Conservation (phyloP, 2,888 invertebrate genomes). For the Drosophila anomelani region DNA sequence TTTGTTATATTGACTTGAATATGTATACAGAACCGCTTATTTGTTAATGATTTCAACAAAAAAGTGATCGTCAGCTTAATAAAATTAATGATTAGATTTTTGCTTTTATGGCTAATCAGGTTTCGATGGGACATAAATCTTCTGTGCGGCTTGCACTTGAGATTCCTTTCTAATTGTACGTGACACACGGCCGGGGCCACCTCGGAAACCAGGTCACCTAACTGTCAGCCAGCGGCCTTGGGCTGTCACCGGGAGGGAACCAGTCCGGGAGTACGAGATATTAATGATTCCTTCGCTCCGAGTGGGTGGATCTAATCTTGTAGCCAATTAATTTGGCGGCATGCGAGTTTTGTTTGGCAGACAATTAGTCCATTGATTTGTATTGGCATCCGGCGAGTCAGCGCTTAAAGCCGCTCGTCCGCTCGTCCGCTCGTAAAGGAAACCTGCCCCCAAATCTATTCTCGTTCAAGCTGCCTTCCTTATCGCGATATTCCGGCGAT, state of each 20-base stretch:
- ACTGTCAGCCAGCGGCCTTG: slow-evolving; percentile 57
- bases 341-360: slow-evolving; percentile 6
- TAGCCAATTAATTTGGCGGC: slow-evolving; percentile 36
- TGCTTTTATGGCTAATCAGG: slow-evolving; percentile 66
- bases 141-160: slow-evolving; percentile 58
- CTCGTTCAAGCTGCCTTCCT: slow-evolving; percentile 18
- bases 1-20: slow-evolving; percentile 59
- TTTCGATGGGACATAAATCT: slow-evolving; percentile 67
- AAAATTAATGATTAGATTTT: slow-evolving; percentile 74
- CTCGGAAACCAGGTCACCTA: slow-evolving; percentile 64
- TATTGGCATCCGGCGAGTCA: neutral
- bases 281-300: slow-evolving; percentile 14
- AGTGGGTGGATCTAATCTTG: slow-evolving; percentile 47
- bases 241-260: slow-evolving; percentile 27
- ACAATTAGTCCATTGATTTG: slow-evolving; percentile 27
- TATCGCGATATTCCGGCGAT: slow-evolving; percentile 16
- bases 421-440: slow-evolving; percentile 2
- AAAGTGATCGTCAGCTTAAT: slow-evolving; percentile 75
- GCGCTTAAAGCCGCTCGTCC: too few species aligned
- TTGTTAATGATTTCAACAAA: slow-evolving; percentile 78
- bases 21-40: slow-evolving; percentile 69
- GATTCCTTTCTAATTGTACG: slow-evolving; percentile 75
- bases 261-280: slow-evolving; percentile 35
- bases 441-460: slow-evolving; percentile 12
- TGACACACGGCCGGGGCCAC: slow-evolving; percentile 54